Evolutionary conservation across 2,113 vertebrate species (phyloP), one percentile per base, ranked within the genome.

Genomic region (Poecilia latipinna): DNA sequence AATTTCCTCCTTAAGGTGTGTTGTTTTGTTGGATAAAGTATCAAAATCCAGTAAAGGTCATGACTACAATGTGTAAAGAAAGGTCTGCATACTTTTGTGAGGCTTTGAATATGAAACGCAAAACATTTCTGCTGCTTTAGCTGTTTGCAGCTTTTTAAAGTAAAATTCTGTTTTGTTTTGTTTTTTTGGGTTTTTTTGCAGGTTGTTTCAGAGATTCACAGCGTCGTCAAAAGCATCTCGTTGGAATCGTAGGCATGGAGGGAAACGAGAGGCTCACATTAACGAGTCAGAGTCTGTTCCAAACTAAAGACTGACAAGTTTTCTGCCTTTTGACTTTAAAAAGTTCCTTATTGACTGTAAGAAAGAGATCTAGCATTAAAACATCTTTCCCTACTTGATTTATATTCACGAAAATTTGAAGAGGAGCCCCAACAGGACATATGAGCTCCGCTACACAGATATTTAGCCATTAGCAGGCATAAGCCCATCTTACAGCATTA

Each of bases 121-220:
- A 51, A 24, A 51, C 48, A 19, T 24, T 54, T 54, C 48, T 8
- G 7, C 48, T 51, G 19, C 48, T 51, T 51, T 42, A 42, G 3
- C 39, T 8, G 48, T 51, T 48, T 8, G 19, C 15, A 37, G 10
- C 35, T 37, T 37, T 37, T 37, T 37, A 54, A 15, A 42, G 13
- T 42, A 22, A 22, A 24, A 51, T 51, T 24, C 5, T 8, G 24
- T 24, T 54, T 54, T 13, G 3, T 10, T 12, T 28, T 28, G 28
- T 28, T 28, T 28, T 28, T 28, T 28, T 28, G 28, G 26, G 26
- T 28, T 28, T 28, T 28, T 72, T 31, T 3, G 75, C 90, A 94
- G 94, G 92, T 93, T 33, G 15, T 92, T 61, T 29, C 77, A 24
- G 84, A 92, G 80, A 77, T 94, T 8, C 82, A 85, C 61, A 86